Evolutionary conservation across 2,113 vertebrate species (phyloP).

Genomic region (Corythornis vintsioides): DNA sequence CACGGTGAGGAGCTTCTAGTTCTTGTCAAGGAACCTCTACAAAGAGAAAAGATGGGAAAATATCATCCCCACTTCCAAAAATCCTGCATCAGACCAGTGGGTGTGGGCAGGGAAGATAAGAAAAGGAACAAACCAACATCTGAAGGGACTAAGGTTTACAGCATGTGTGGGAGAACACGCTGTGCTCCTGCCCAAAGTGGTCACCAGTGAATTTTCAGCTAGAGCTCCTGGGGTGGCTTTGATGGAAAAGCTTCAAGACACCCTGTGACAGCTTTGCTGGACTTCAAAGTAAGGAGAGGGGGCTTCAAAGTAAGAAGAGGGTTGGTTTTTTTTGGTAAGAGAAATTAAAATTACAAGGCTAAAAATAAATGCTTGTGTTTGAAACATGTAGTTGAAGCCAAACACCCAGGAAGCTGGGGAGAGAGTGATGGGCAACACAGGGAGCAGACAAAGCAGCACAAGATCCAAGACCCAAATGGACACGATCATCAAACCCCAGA

Average conservation of each 20-base stretch:
- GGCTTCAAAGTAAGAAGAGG: neutral
- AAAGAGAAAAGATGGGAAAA: neutral
- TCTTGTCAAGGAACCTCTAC: neutral
- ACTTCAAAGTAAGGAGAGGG: neutral
- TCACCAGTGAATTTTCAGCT: neutral
- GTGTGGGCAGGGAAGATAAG: neutral
- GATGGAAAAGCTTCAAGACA: neutral
- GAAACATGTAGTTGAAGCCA: neutral
- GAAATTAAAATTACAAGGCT: rapidly evolving
- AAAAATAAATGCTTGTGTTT: rapidly evolving
- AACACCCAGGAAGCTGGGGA: neutral
- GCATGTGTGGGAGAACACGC: neutral
- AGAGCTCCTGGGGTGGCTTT: neutral
- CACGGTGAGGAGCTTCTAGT: neutral
- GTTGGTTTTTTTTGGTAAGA: neutral
- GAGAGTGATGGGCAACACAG: neutral
- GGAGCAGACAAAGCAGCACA: neutral
- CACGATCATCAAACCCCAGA: rapidly evolving
- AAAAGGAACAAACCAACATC: neutral
- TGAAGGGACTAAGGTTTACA: neutral
- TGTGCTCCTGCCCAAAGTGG: neutral
- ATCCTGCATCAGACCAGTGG: neutral
- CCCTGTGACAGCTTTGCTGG: neutral
- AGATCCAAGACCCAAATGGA: rapidly evolving
- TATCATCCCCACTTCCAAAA: neutral